phyloP scores from a whole-genome alignment of 2,113 vertebrate species.

The Camelus dromedarius region DNA sequence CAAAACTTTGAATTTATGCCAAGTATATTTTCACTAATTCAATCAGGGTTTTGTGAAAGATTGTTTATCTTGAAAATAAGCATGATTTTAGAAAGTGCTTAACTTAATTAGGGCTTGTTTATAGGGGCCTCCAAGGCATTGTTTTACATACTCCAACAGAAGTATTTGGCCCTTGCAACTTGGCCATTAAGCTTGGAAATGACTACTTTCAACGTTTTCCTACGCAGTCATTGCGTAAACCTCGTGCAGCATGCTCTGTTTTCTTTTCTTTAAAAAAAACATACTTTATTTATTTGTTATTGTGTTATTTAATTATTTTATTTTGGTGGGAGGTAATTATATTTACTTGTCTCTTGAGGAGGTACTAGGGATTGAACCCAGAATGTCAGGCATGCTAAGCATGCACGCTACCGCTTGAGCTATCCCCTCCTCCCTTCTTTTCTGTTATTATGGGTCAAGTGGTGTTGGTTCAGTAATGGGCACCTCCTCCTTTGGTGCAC shows the following conservation, averaged over 20 bases:
- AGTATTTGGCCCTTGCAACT: not conserved
- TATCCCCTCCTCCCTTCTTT: not conserved
- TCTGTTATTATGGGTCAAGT: accelerated
- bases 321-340: too few relatives aligned
- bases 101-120: conserved; percentile 19
- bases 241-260: too few relatives aligned
- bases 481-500: not conserved
- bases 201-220: not conserved
- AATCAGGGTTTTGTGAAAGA: not conserved
- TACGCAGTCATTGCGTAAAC: not conserved
- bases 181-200: not conserved
- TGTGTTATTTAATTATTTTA: too few relatives aligned
- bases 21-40: not conserved
- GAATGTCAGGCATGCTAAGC: too few relatives aligned
- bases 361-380: too few relatives aligned
- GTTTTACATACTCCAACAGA: conserved; percentile 1
- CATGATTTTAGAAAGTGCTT: not conserved
- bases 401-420: too few relatives aligned
- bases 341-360: too few relatives aligned
- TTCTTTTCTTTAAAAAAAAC: not conserved
- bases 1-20: not conserved
- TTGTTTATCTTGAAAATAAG: conserved; percentile 32
- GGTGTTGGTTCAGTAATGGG: not conserved
- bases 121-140: not conserved
- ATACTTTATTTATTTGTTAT: too few relatives aligned